Percentiles rank a stretch among this genome's conserved stretches.
phyloP scores from a whole-genome alignment of 2,113 vertebrate species.

The Kryptolebias marmoratus region DNA sequence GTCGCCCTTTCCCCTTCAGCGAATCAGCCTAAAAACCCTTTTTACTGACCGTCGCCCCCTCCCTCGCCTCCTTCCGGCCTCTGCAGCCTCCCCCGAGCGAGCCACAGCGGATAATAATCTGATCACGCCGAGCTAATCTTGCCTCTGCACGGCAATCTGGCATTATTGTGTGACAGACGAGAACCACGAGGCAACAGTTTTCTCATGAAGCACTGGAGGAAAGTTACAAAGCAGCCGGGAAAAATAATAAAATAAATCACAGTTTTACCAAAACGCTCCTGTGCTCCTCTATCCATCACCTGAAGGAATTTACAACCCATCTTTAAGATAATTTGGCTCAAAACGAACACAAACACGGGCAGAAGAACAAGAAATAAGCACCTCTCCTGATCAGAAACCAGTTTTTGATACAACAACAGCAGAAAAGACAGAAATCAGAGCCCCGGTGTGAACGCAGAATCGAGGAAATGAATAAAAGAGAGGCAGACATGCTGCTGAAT shows the following conservation, averaged over 20 bases:
- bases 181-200: neutral
- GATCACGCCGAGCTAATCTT: slow-evolving; percentile 51
- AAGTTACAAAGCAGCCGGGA: slow-evolving; percentile 17
- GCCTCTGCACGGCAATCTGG: slow-evolving; percentile 52
- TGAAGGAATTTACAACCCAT: slow-evolving; percentile 11
- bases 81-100: slow-evolving; percentile 41
- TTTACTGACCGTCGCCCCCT: no score
- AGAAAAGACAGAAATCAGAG: slow-evolving; percentile 13
- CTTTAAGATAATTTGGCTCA: slow-evolving; percentile 16
- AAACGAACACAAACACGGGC: slow-evolving; percentile 3
- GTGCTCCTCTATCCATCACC: slow-evolving; percentile 16
- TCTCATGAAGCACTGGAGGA: neutral
- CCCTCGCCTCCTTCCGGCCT: slow-evolving; percentile 18
- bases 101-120: slow-evolving; percentile 59
- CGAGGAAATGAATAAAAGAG: slow-evolving; percentile 37
- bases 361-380: slow-evolving; percentile 14
- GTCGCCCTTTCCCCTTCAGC: neutral
- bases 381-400: neutral
- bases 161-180: slow-evolving; percentile 30
- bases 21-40: no score
- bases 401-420: no score
- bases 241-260: neutral
- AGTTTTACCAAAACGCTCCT: slow-evolving; percentile 22
- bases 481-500: slow-evolving; percentile 23
- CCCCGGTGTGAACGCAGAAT: slow-evolving; percentile 22